Percentiles rank a stretch among this genome's conserved stretches.
Conservation (phyloP, 2,888 invertebrate genomes). For the Tuta absoluta region DNA sequence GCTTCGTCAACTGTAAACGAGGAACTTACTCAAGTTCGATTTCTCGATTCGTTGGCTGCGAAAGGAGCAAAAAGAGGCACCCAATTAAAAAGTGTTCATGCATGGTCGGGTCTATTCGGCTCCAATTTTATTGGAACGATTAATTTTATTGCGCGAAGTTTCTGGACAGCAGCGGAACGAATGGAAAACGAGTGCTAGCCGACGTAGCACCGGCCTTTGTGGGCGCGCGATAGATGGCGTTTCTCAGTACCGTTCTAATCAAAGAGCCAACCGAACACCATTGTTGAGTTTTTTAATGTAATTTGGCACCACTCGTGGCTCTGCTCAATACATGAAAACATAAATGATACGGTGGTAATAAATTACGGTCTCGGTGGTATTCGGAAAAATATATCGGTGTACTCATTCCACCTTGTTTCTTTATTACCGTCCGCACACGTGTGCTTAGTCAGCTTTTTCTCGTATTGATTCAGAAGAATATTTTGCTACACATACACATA, state of each 20-base stretch:
- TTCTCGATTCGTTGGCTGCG: slow-evolving; percentile 64
- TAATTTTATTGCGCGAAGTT: slow-evolving; percentile 78
- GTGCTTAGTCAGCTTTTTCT: slow-evolving; percentile 35
- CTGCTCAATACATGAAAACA: slow-evolving; percentile 38
- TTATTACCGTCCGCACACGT: slow-evolving; percentile 37
- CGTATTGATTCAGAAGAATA: slow-evolving; percentile 34
- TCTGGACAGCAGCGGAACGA: slow-evolving; percentile 78
- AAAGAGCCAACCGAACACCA: slow-evolving; percentile 42
- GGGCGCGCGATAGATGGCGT: slow-evolving; percentile 66
- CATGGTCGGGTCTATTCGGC: slow-evolving; percentile 74
- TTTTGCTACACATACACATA: slow-evolving; percentile 21
- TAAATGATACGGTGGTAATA: slow-evolving; percentile 35
- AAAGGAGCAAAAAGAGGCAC: slow-evolving; percentile 71
- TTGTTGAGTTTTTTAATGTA: slow-evolving; percentile 63
- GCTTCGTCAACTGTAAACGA: slow-evolving; percentile 34
- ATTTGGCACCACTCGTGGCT: slow-evolving; percentile 54
- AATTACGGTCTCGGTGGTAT: slow-evolving; percentile 35
- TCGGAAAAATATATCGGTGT: slow-evolving; percentile 38
- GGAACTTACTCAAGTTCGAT: slow-evolving; percentile 65
- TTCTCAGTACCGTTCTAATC: slow-evolving; percentile 68
- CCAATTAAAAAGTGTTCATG: slow-evolving; percentile 80
- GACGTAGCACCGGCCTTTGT: slow-evolving; percentile 66
- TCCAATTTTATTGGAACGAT: slow-evolving; percentile 79
- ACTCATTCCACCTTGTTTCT: slow-evolving; percentile 33
- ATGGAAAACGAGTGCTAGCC: slow-evolving; percentile 65